Base-by-base conservation (phyloP, 1,140 invertebrate genomes). In the Drosophila ambigua region DNA sequence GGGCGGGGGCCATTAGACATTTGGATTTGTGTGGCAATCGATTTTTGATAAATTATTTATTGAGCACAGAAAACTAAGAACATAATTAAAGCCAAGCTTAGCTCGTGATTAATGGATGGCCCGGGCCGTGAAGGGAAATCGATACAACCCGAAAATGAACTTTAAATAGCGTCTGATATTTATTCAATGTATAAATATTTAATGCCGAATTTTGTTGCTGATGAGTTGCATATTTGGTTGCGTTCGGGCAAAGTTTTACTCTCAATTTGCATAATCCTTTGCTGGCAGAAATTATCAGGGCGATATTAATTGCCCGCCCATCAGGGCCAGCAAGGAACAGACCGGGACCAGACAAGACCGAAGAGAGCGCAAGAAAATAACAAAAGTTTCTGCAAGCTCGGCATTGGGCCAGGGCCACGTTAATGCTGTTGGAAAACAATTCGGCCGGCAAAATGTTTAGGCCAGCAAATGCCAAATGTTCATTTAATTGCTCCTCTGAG, bases 11-110 rank as follows among this genome's bases (percentile, higher is more conserved):
- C 67, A 77, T 57, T 77, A 60, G 75, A 74, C 68, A 57, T 48
- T 63, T 44, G 78, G 78, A 81, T 81, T 81, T 81, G 72, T 48
- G 72, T 23, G 58, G 60, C 64, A 63, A 87, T 85, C 83, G 82
- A 85, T 85, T 88, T 78, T 82, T 85, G 82, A 88, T 82, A 87
- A 82, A 85, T 85, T 85, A 87, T 85, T 82, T 88, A 82, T 67
- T 48, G 48, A 59, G 78, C 49, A 77, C 50, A 49, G 68, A 58
- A 74, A 74, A 75, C 62, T 65, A 75, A 51, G 60, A 55, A 77
- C 73, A 81, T 74, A 78, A 79, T 76, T 79, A 79, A 84, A 79
- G 80, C 80, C 35, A 35, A 55, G 58, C 83, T 74, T 72, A 71
- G 66, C 35, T 61, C 60, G 62, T 85, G 82, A 85, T 88, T 87